These are phyloP conservation scores for Artemisiospiza belli DNA, from an alignment of 2,113 vertebrate genomes.

Conservation along the genomic window DNA sequence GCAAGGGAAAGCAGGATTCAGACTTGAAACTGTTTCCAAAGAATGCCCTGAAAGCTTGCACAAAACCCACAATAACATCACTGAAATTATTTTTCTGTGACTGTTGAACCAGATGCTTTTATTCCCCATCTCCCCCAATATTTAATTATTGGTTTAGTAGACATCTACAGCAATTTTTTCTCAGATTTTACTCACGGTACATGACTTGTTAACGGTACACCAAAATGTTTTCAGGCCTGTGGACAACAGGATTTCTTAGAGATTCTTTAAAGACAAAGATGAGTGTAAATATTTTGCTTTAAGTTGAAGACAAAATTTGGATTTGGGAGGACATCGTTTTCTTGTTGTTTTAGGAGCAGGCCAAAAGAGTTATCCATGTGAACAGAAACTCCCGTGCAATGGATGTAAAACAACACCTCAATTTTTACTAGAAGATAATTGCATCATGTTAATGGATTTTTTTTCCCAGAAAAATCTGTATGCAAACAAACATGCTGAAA, in stretches of 20 bases:
- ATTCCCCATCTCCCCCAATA: rapidly evolving
- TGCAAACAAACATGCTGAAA: not conserved
- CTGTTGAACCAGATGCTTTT: not conserved
- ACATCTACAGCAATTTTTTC: not conserved
- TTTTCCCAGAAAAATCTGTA: not conserved
- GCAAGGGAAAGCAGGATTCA: not conserved
- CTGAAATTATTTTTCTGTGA: not conserved
- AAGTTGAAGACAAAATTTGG: not conserved
- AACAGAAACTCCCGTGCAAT: not conserved
- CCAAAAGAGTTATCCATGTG: not conserved
- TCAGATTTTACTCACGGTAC: not conserved
- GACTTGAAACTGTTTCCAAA: not conserved
- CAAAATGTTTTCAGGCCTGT: not conserved
- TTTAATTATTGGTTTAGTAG: not conserved
- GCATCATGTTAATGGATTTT: not conserved
- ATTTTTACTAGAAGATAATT: not conserved
- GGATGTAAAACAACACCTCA: not conserved
- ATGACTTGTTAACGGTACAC: not conserved
- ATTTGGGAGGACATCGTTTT: not conserved
- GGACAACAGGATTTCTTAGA: not conserved
- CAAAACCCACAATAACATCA: not conserved
- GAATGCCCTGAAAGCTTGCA: not conserved
- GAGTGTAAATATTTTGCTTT: not conserved
- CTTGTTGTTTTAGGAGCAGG: not conserved
- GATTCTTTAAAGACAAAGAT: not conserved